Conservation (phyloP, 1,140 invertebrate genomes). For the Thalassaphorura encarpata region DNA sequence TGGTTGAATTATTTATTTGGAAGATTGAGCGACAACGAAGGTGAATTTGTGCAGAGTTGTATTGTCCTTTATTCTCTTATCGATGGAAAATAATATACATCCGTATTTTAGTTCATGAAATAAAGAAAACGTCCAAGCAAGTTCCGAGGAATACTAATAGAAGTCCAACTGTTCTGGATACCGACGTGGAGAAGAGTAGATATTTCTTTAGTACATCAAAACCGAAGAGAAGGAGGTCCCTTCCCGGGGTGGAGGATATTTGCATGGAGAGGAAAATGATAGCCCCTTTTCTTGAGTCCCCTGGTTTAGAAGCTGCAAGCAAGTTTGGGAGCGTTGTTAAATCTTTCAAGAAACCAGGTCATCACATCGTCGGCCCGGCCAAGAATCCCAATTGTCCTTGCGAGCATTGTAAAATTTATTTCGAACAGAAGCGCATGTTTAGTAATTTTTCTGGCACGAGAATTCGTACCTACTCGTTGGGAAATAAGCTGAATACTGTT, state of each 20-base stretch:
- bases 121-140: not conserved
- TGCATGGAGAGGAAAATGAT: too few species aligned
- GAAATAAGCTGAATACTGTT: too few species aligned
- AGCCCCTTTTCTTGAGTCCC: not conserved
- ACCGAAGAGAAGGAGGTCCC: too few species aligned
- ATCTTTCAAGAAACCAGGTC: conserved; percentile 53
- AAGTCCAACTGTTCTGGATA: not conserved
- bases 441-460: too few species aligned
- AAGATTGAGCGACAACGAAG: too few species aligned
- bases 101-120: too few species aligned
- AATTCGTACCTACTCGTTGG: too few species aligned
- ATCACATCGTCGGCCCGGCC: conserved; percentile 57
- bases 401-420: conserved; percentile 54
- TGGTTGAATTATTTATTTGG: too few species aligned
- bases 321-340: conserved; percentile 53
- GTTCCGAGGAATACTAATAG: not conserved
- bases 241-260: too few species aligned
- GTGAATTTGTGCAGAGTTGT: too few species aligned
- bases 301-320: conserved; percentile 15
- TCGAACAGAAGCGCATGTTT: conserved; percentile 36
- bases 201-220: not conserved
- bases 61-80: too few species aligned
- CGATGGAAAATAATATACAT: too few species aligned
- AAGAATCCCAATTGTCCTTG: conserved; percentile 63
- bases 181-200: not conserved